Conservation (phyloP, 1,140 invertebrate genomes). For the Aleiodes sp. region DNA sequence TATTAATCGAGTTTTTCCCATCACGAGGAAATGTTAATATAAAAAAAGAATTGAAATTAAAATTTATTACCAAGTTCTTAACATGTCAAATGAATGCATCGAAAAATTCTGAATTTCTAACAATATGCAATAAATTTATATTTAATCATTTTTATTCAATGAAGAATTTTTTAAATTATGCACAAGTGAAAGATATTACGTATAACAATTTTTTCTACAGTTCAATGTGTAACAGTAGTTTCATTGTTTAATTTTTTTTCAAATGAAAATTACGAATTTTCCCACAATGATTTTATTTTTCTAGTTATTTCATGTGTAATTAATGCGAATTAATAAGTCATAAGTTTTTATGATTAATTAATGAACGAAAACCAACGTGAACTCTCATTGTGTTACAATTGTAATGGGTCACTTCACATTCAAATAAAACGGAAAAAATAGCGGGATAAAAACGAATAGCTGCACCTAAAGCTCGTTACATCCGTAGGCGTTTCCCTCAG, state of each 20-base stretch:
- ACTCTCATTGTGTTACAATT: not conserved
- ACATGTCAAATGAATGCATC: not conserved
- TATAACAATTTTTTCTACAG: not conserved
- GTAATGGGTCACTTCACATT: constrained; percentile 20
- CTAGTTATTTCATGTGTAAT: not conserved
- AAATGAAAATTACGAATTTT: not conserved
- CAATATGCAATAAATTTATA: not conserved
- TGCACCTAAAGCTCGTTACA: not conserved
- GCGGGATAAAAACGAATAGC: not conserved
- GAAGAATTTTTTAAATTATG: no score
- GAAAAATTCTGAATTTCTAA: not conserved
- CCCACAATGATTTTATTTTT: not conserved
- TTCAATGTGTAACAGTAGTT: not conserved
- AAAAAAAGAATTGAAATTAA: not conserved
- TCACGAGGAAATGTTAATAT: not conserved
- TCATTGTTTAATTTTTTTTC: no score
- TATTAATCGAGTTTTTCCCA: constrained; percentile 30
- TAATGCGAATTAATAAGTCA: not conserved
- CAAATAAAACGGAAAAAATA: not conserved
- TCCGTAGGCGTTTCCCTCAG: constrained; percentile 22
- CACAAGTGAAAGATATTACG: not conserved
- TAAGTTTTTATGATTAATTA: no score
- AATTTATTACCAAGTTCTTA: not conserved
- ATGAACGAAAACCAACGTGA: no score
- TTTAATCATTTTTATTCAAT: no score